Conservation (phyloP, 1,140 invertebrate species). For the Eueides isabella region DNA sequence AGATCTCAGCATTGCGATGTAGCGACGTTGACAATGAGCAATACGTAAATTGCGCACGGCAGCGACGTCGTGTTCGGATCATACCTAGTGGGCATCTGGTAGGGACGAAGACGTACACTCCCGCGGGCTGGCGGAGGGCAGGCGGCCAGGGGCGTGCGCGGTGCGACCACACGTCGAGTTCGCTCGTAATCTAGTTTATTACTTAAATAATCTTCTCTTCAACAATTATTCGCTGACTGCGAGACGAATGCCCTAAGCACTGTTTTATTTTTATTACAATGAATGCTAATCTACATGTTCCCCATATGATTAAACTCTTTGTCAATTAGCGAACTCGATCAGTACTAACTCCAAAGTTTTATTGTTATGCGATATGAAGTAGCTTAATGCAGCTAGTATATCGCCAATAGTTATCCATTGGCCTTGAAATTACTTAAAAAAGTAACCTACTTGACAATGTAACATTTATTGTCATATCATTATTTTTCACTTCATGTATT, state of each 20-base stretch:
- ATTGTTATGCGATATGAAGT: slow-evolving; percentile 38
- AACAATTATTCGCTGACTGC: slow-evolving; percentile 57
- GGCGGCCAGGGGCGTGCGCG: slow-evolving; percentile 71
- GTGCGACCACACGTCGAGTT: slow-evolving; percentile 69
- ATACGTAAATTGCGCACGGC: slow-evolving; percentile 56
- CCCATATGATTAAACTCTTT: slow-evolving; percentile 48
- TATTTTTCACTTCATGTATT: background rate
- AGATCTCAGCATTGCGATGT: slow-evolving; percentile 66
- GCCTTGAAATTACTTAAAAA: slow-evolving; percentile 54
- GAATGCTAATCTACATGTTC: slow-evolving; percentile 42
- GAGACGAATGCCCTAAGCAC: slow-evolving; percentile 57
- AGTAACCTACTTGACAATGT: slow-evolving; percentile 30
- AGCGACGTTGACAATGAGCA: slow-evolving; percentile 56
- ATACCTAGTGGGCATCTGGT: slow-evolving; percentile 67
- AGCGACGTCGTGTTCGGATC: slow-evolving; percentile 56
- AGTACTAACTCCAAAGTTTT: slow-evolving; percentile 53
- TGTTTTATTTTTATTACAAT: slow-evolving; percentile 50
- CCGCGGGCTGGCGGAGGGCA: slow-evolving; percentile 64
- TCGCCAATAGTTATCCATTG: slow-evolving; percentile 35
- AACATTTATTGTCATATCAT: background rate
- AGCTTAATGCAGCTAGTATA: slow-evolving; percentile 28
- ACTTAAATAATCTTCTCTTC: slow-evolving; percentile 64
- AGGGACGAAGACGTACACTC: slow-evolving; percentile 75
- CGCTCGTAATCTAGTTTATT: slow-evolving; percentile 71
- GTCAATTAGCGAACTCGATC: slow-evolving; percentile 45